Percentiles rank a stretch among this genome's conserved stretches.
Conservation (phyloP, 1,140 invertebrate species). For the Diorhabda elongata region DNA sequence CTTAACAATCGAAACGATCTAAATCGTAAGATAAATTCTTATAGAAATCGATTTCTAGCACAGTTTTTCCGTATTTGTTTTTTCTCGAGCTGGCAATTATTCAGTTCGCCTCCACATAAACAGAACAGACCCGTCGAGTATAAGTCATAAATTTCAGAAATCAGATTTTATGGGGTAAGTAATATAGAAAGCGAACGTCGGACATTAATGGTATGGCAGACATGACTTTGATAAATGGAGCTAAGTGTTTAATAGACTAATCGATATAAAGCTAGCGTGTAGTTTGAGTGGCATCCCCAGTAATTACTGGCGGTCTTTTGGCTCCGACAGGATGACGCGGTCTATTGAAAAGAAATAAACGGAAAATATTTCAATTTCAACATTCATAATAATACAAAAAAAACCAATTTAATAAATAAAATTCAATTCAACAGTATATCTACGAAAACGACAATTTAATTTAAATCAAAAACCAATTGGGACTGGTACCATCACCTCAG, state of each 20-base stretch:
- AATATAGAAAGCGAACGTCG: constrained; percentile 12
- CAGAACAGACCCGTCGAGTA: not conserved
- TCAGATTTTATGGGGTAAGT: constrained; percentile 19
- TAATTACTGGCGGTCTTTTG: constrained; percentile 40
- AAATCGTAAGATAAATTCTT: too few relatives aligned
- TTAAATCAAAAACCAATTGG: too few relatives aligned
- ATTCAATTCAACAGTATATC: too few relatives aligned
- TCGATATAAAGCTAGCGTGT: constrained; percentile 38
- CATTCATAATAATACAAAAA: too few relatives aligned
- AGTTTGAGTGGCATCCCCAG: constrained; percentile 42
- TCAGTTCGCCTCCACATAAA: not conserved
- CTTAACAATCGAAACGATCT: too few relatives aligned
- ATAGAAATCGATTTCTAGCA: too few relatives aligned
- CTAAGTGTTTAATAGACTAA: constrained; percentile 48
- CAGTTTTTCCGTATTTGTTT: not conserved
- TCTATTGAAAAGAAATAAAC: not conserved
- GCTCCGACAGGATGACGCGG: constrained; percentile 15
- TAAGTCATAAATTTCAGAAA: constrained; percentile 16
- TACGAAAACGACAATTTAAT: too few relatives aligned
- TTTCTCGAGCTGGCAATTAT: not conserved
- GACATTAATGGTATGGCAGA: constrained; percentile 20
- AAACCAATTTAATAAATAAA: too few relatives aligned
- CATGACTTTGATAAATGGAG: constrained; percentile 44
- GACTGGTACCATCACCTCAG: too few relatives aligned
- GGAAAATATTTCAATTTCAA: too few relatives aligned